Conservation (phyloP, 2,797 vertebrate species). For the Thunnus albacares region DNA sequence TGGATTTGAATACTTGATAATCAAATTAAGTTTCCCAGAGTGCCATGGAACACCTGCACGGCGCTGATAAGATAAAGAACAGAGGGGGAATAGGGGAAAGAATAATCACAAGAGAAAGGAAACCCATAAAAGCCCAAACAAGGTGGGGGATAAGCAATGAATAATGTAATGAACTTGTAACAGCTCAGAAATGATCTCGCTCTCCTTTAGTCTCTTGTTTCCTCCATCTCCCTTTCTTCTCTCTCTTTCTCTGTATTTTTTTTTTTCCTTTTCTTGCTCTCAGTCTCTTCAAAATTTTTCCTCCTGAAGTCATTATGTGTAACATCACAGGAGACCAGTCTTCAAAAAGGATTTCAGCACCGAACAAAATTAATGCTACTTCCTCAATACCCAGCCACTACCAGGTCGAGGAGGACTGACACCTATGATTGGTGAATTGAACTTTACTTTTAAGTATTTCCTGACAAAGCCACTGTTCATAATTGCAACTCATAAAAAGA, state of each 20-base stretch:
- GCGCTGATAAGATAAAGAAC: slow-evolving; percentile 80
- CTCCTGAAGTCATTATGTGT: slow-evolving; percentile 56
- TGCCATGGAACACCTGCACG: slow-evolving; percentile 73
- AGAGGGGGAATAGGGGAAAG: slow-evolving; percentile 38
- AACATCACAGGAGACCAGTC: slow-evolving; percentile 59
- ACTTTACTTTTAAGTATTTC: slow-evolving; percentile 63
- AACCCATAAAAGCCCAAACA: slow-evolving; percentile 61
- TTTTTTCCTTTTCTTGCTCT: slow-evolving; percentile 21
- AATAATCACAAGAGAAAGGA: slow-evolving; percentile 67
- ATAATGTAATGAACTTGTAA: slow-evolving; percentile 76
- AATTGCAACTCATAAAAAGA: slow-evolving; percentile 64
- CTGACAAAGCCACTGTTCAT: slow-evolving; percentile 56
- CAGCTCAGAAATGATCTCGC: slow-evolving; percentile 61
- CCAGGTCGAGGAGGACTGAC: slow-evolving; percentile 54
- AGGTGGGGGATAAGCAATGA: slow-evolving; percentile 64
- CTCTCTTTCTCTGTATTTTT: slow-evolving; percentile 12
- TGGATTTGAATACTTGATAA: slow-evolving; percentile 81
- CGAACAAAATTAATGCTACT: slow-evolving; percentile 47
- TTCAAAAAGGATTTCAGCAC: slow-evolving; percentile 61
- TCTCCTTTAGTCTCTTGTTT: slow-evolving; percentile 49
- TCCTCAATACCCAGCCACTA: slow-evolving; percentile 29
- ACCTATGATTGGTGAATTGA: slow-evolving; percentile 61
- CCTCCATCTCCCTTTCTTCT: slow-evolving; percentile 28
- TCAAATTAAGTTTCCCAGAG: slow-evolving; percentile 78
- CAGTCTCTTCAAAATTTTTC: slow-evolving; percentile 37